phyloP scores from a whole-genome alignment of 2,797 vertebrate genomes.

The Mionectes olivaceus region DNA sequence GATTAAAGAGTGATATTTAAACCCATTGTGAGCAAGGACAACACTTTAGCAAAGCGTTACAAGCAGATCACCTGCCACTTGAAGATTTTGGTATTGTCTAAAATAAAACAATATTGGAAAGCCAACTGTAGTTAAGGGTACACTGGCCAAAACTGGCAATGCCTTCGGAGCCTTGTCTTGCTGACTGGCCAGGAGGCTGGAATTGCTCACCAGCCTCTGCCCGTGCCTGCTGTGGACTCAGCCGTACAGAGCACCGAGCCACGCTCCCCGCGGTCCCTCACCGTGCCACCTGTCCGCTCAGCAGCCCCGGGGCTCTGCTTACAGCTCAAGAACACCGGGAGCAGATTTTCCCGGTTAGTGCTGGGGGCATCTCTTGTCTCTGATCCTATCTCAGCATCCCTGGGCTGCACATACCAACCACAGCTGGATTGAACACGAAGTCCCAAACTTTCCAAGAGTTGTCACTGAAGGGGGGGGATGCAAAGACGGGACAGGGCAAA shows the following conservation, averaged over 20 bases:
- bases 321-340: fast-evolving
- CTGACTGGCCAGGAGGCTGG: background rate
- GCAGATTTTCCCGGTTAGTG: fast-evolving
- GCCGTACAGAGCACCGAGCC: fast-evolving
- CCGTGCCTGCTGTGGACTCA: background rate
- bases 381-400: no score
- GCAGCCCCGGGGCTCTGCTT: background rate
- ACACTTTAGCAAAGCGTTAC: background rate
- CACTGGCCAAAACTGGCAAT: background rate
- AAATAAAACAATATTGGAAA: background rate
- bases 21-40: background rate
- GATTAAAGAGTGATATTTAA: background rate
- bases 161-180: fast-evolving
- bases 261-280: fast-evolving
- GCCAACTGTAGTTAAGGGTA: background rate
- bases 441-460: background rate
- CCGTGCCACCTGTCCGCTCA: fast-evolving
- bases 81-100: background rate
- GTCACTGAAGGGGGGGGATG: no score
- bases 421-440: fast-evolving
- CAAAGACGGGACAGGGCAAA: fast-evolving
- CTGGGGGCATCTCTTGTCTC: background rate
- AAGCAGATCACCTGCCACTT: background rate
- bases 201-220: background rate
- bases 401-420: background rate